These are phyloP conservation scores for Macrobrachium rosenbergii DNA, from an alignment of 1,140 invertebrate species.

Conservation along the genomic window DNA sequence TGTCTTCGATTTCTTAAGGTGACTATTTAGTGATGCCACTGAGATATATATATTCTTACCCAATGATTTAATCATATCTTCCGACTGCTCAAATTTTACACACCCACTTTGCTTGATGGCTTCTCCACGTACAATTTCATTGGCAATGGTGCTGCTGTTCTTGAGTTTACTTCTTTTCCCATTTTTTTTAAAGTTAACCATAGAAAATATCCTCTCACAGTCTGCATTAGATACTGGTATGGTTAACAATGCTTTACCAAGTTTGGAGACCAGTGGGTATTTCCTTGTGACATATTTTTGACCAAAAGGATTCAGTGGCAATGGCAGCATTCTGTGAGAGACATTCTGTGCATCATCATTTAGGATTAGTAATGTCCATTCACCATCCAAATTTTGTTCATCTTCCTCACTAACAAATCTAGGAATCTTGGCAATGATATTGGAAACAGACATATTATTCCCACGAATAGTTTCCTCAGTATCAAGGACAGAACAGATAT, in stretches of 20 bases:
- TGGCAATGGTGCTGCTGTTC: constrained; percentile 9
- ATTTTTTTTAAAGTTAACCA: constrained; percentile 40
- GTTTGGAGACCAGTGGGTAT: constrained; percentile 11
- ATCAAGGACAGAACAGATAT: constrained; percentile 34
- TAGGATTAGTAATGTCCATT: constrained; percentile 6
- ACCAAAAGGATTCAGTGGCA: constrained; percentile 25
- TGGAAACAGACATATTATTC: constrained; percentile 15
- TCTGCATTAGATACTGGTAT: constrained; percentile 46
- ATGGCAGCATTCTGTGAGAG: constrained; percentile 3
- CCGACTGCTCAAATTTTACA: too few species aligned
- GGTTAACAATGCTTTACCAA: too few species aligned
- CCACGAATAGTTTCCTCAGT: constrained; percentile 15
- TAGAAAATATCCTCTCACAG: constrained; percentile 49
- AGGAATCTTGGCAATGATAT: constrained; percentile 1
- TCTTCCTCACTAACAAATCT: neutral
- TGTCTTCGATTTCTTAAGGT: too few species aligned
- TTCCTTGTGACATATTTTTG: constrained; percentile 5
- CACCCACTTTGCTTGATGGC: constrained; percentile 9
- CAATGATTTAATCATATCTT: too few species aligned
- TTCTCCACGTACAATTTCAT: constrained; percentile 30
- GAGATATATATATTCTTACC: too few species aligned
- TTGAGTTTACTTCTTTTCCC: constrained; percentile 18
- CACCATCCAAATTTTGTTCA: constrained; percentile 25
- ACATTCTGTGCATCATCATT: too few species aligned
- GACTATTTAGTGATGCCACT: too few species aligned